Percentiles rank a stretch among this genome's conserved stretches.
Conservation (phyloP, 2,113 vertebrate species). For the Phylloscopus trochilus region DNA sequence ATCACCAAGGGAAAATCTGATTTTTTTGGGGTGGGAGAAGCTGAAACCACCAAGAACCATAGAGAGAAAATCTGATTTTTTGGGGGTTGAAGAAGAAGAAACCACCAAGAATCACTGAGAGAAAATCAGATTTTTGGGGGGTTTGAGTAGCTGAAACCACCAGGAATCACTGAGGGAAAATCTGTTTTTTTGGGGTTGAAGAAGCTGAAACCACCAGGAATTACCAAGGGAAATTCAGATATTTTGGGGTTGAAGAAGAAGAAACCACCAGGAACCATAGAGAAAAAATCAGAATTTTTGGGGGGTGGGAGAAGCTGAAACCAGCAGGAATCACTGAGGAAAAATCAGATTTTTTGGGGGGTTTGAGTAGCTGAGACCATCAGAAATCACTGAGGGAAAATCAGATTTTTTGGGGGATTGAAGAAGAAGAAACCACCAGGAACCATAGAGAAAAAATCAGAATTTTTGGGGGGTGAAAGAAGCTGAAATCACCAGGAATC, state of each 20-base stretch:
- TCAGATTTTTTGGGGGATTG: neutral
- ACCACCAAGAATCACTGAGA: constrained; percentile 11
- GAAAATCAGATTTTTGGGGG: neutral
- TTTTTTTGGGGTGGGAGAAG: neutral
- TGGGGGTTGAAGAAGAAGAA: neutral
- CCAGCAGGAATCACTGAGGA: neutral
- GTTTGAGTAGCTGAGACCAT: neutral
- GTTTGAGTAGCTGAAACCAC: neutral
- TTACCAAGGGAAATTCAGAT: too few species aligned
- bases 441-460: neutral
- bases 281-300: neutral
- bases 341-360: neutral
- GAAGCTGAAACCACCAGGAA: constrained; percentile 22
- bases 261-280: constrained; percentile 4
- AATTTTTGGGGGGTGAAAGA: too few species aligned
- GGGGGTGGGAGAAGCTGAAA: neutral
- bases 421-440: constrained; percentile 11
- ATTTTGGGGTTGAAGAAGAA: too few species aligned
- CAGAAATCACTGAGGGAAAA: constrained; percentile 24
- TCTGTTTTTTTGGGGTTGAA: too few species aligned
- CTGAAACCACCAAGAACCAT: constrained; percentile 19
- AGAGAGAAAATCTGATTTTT: neutral
- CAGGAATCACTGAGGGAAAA: neutral
- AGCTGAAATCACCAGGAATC: too few species aligned
- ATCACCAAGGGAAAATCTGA: neutral